Evolutionary conservation across 2,797 vertebrate genomes (phyloP).

Genomic region (Psittacula derbiana): DNA sequence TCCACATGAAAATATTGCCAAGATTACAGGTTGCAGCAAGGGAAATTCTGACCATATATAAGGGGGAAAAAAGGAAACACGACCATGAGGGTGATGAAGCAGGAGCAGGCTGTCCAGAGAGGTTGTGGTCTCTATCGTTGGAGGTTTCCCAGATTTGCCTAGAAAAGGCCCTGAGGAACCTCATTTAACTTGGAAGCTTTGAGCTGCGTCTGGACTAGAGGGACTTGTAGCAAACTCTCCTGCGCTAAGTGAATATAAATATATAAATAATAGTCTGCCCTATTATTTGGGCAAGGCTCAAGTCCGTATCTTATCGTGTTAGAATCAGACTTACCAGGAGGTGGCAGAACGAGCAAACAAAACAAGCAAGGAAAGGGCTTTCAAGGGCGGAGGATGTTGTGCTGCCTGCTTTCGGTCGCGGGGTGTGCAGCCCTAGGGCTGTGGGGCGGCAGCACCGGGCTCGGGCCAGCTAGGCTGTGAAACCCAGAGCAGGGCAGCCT

Average conservation of each 20-base stretch:
- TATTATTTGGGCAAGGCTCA: background rate
- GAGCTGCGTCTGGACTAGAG: background rate
- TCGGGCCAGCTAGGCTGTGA: background rate
- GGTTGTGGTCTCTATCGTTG: background rate
- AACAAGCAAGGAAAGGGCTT: background rate
- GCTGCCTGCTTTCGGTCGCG: background rate
- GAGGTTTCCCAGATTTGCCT: background rate
- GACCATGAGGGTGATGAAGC: background rate
- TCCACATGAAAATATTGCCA: background rate
- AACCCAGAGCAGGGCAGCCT: accelerated
- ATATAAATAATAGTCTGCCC: background rate
- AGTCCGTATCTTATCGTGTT: background rate
- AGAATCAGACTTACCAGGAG: conserved; percentile 50
- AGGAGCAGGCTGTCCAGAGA: background rate
- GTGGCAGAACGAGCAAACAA: conserved; percentile 46
- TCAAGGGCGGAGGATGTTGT: accelerated
- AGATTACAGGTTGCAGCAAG: background rate
- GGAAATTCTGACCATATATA: background rate
- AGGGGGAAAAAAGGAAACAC: background rate
- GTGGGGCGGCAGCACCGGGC: background rate
- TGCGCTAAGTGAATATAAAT: background rate
- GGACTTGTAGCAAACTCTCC: background rate
- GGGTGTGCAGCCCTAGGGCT: accelerated
- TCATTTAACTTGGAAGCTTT: background rate
- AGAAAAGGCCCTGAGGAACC: background rate